Conservation (phyloP, 2,797 vertebrate species). For the Leptatherina wallacei region DNA sequence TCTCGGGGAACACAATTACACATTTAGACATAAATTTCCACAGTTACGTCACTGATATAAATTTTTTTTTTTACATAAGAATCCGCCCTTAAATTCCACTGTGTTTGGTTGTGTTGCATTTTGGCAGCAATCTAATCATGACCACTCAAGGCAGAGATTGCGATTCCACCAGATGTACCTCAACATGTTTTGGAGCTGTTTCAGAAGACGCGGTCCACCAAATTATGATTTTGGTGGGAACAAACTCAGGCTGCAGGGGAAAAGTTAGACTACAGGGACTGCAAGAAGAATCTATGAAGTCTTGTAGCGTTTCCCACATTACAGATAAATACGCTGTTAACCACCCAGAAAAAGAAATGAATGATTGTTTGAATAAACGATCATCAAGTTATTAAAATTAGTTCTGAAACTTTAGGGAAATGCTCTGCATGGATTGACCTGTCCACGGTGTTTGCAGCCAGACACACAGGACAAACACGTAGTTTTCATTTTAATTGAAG, state of each 20-base stretch:
- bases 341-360: too few species aligned
- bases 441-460: too few species aligned
- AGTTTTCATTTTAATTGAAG: too few species aligned
- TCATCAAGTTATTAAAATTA: too few species aligned
- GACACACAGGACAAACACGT: too few species aligned
- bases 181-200: neutral
- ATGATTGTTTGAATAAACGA: too few species aligned
- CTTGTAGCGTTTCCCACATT: too few species aligned
- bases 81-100: neutral
- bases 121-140: neutral
- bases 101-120: neutral
- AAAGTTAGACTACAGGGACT: too few species aligned
- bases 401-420: too few species aligned
- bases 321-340: too few species aligned
- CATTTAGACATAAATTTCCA: neutral
- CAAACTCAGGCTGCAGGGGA: neutral
- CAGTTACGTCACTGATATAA: neutral
- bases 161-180: neutral
- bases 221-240: neutral
- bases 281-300: too few species aligned
- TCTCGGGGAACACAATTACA: neutral
- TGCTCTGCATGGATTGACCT: too few species aligned
- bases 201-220: neutral
- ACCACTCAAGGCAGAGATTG: neutral
- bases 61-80: neutral